Conservation (phyloP, 2,113 vertebrate genomes). For the Cyanoliseus patagonus region DNA sequence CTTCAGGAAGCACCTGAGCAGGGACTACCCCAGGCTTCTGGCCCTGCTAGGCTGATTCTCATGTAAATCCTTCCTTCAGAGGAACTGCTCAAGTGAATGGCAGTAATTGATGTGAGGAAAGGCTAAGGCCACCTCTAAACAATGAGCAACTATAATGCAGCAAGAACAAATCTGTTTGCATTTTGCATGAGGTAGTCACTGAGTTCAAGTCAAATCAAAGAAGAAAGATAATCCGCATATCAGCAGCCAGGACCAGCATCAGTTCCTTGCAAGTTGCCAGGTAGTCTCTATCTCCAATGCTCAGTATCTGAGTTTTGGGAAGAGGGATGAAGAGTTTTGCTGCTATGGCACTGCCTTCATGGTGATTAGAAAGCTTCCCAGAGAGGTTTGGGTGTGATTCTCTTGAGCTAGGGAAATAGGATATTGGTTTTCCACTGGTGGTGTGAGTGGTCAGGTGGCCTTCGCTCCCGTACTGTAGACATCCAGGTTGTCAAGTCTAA, state of each 20-base stretch:
- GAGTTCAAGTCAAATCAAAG: not conserved
- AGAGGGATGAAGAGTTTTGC: not conserved
- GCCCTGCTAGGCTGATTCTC: not conserved
- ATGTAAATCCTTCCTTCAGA: not conserved
- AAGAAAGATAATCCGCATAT: not conserved
- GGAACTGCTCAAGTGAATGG: not conserved
- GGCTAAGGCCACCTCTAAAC: not conserved
- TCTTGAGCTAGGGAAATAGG: not conserved
- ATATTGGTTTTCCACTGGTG: not conserved
- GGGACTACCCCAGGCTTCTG: not conserved
- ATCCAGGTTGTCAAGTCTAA: fast-evolving
- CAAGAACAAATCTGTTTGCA: not conserved
- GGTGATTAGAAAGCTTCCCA: not conserved
- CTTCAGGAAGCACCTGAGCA: not conserved
- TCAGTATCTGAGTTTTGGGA: not conserved
- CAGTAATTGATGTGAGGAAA: not conserved
- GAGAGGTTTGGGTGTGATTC: not conserved
- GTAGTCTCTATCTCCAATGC: not conserved
- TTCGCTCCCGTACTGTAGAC: not conserved
- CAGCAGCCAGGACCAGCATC: not conserved
- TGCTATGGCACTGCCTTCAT: not conserved
- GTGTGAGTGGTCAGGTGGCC: not conserved
- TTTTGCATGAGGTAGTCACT: not conserved
- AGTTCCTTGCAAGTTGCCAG: not conserved
- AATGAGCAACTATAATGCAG: not conserved